Evolutionary conservation across 2,888 invertebrate genomes (phyloP), one percentile per base, ranked within the genome.

Genomic region (Dicycla oo): DNA sequence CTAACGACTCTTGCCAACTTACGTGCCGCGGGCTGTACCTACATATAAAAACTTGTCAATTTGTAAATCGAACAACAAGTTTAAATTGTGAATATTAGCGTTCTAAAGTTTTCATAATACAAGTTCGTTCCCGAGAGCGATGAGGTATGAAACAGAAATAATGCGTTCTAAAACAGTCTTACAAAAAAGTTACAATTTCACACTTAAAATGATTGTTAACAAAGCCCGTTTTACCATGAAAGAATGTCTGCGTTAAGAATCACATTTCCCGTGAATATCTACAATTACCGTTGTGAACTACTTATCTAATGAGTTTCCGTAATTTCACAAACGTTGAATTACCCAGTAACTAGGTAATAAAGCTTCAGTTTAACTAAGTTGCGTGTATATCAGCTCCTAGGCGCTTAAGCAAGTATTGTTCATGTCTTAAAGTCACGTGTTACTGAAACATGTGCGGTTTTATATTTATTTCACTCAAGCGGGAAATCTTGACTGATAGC

Each of bases 31-130:
- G n/a, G n/a, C n/a, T 2, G 30, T 30, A 34, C 10, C 11, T 11
- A 34, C 0, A 38, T 8, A 20, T 67, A 23, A 57, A 66, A 78
- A 78, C 2, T 74, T 79, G 66, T 78, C 62, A 78, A 78, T 79
- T 79, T 74, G 49, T 66, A 69, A 62, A 70, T 70, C 64, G 63
- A 72, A 67, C 45, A 40, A 20, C 13, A 74, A 74, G 34, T 66
- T 57, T 26, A 69, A 65, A 73, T 54, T 68, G 53, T 62, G 65
- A 69, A 68, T 57, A 26, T 64, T 57, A 65, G 56, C 79, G 57
- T 69, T 30, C 26, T 3, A 11, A 78, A 66, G 65, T 69, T 74
- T 69, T 63, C 23, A 13, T 47, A 58, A 57, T 58, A 69, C 57
- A 78, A 74, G 53, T 79, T 74, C 38, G 65, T 54, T 58, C 53